Evolutionary conservation across 2,797 vertebrate species (phyloP).

Genomic region (Arctocebus calabarensis): DNA sequence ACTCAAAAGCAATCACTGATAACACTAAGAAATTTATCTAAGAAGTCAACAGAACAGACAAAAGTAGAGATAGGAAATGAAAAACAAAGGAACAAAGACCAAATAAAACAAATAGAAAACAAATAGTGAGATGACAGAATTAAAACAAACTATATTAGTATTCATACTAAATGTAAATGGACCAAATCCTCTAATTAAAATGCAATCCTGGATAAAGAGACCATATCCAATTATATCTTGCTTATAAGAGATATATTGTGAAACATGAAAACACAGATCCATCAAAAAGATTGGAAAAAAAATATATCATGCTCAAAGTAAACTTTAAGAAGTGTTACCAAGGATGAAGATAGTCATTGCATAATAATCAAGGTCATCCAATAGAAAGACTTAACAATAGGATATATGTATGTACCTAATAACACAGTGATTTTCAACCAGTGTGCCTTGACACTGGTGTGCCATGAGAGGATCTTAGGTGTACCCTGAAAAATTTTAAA

Average conservation of each 20-base stretch:
- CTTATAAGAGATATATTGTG: background rate
- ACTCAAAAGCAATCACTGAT: background rate
- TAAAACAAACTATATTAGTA: background rate
- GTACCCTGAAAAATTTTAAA: too few species aligned
- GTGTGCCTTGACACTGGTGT: too few species aligned
- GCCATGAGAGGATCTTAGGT: too few species aligned
- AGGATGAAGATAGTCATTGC: background rate
- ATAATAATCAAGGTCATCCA: background rate
- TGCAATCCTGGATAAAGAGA: background rate
- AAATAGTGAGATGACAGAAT: background rate
- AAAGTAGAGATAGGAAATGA: background rate
- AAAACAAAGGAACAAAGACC: slow-evolving; percentile 4
- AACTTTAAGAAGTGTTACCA: background rate
- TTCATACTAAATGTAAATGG: background rate
- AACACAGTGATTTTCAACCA: background rate
- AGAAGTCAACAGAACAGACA: background rate
- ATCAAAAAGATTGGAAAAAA: background rate
- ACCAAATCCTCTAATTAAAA: background rate
- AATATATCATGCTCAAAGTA: background rate
- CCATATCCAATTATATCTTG: background rate
- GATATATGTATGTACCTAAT: background rate
- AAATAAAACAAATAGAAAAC: slow-evolving; percentile 12
- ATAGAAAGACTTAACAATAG: background rate
- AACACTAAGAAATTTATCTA: background rate
- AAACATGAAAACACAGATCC: background rate